A percentile compares a stretch with the other conserved stretches of the same genome.
These are phyloP conservation scores for Hyla sarda DNA, from an alignment of 2,113 vertebrate genomes.

Conservation along the genomic window DNA sequence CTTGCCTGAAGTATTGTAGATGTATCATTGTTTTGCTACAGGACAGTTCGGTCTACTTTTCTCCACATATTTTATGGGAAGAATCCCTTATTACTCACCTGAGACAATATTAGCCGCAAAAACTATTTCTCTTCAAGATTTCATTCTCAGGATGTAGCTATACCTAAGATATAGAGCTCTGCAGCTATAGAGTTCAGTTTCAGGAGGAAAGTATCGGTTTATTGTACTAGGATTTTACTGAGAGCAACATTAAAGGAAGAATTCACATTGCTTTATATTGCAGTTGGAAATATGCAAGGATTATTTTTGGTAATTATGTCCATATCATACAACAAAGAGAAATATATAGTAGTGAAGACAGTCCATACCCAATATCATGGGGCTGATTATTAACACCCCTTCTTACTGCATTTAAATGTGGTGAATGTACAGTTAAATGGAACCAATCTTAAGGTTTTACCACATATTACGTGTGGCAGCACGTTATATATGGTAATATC, in stretches of 20 bases:
- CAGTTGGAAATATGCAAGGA: not conserved
- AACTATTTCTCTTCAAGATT: constrained; percentile 43
- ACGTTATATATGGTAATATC: too few species aligned
- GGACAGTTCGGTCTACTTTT: constrained; percentile 40
- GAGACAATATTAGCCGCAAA: constrained; percentile 49
- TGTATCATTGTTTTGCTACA: constrained; percentile 51
- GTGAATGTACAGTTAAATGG: too few species aligned
- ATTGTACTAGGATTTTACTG: not conserved
- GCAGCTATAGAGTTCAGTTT: not conserved
- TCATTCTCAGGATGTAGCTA: constrained; percentile 16
- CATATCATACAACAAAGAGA: not conserved
- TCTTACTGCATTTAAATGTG: too few species aligned
- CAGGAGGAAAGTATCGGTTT: not conserved
- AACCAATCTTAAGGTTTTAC: too few species aligned
- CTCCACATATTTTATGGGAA: constrained; percentile 44
- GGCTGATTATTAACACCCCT: too few species aligned
- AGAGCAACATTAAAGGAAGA: not conserved
- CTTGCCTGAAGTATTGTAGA: constrained; percentile 35
- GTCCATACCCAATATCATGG: not conserved
- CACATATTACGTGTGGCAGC: too few species aligned
- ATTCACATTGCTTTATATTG: not conserved
- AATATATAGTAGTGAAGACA: not conserved
- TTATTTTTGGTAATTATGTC: not conserved
- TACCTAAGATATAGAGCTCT: constrained; percentile 30
- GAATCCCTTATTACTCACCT: constrained; percentile 52